Conservation (phyloP, 2,113 vertebrate genomes). For the Dipodomys ordii region DNA sequence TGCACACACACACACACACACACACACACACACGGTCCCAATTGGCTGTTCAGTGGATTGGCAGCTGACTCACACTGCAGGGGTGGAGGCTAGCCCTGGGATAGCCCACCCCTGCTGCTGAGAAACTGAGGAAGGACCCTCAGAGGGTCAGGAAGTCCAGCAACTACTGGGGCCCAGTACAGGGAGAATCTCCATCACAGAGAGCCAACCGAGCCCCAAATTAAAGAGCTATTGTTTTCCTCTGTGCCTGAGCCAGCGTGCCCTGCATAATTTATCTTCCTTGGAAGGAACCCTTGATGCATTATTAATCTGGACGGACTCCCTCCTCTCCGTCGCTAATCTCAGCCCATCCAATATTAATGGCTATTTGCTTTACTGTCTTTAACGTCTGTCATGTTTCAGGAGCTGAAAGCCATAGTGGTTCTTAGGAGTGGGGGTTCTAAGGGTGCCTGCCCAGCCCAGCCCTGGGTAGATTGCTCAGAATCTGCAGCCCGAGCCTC, state of each 20-base stretch:
- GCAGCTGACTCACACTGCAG: background rate
- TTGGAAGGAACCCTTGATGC: conserved; percentile 67
- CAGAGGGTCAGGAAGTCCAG: background rate
- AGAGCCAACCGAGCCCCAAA: conserved; percentile 37
- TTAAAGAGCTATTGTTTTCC: conserved; percentile 66
- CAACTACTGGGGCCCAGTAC: background rate
- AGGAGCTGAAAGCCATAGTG: background rate
- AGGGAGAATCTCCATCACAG: conserved; percentile 1
- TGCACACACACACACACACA: background rate
- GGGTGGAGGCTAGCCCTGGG: background rate
- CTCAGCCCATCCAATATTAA: conserved; percentile 77
- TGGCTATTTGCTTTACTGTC: conserved; percentile 77
- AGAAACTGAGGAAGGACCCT: background rate
- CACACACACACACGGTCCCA: background rate
- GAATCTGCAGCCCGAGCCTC: background rate
- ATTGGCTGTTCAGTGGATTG: background rate
- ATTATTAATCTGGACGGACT: conserved; percentile 77
- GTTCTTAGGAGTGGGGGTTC: background rate
- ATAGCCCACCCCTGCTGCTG: background rate
- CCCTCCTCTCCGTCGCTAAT: conserved; percentile 74
- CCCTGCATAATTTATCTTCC: conserved; percentile 66
- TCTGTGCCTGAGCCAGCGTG: background rate
- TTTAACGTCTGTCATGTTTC: conserved; percentile 44
- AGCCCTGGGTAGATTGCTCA: background rate
- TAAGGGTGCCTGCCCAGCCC: background rate